These are phyloP conservation scores for Steinernema khuongi DNA, from an alignment of 1,140 invertebrate genomes.

Conservation along the genomic window DNA sequence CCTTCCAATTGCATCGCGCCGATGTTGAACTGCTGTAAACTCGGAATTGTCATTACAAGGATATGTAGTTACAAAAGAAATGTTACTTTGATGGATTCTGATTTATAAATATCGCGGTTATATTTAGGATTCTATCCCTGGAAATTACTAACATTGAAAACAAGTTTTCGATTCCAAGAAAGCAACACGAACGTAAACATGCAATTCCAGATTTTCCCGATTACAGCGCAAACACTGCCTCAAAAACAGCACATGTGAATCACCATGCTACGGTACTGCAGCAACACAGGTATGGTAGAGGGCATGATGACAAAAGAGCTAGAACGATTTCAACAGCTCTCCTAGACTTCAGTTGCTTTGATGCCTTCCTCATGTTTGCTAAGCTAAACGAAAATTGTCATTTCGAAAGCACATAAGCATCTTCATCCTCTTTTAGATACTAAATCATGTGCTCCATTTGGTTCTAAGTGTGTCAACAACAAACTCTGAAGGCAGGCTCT, in stretches of 20 bases:
- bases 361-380: too few relatives aligned
- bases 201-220: constrained; percentile 19
- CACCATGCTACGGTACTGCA: too few relatives aligned
- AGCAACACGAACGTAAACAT: background rate
- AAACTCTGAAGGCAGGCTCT: constrained; percentile 17
- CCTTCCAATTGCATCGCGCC: constrained; percentile 51
- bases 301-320: too few relatives aligned
- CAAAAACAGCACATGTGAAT: background rate
- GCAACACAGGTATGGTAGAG: too few relatives aligned
- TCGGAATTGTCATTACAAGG: constrained; percentile 12
- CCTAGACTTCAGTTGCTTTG: too few relatives aligned
- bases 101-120: background rate
- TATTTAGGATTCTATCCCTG: background rate
- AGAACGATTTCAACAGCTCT: too few relatives aligned
- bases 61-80: background rate
- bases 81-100: background rate
- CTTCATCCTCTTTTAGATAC: too few relatives aligned
- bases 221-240: background rate
- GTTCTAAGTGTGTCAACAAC: constrained; percentile 1
- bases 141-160: constrained; percentile 4
- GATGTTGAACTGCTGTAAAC: constrained; percentile 46
- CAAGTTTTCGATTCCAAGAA: constrained; percentile 2
- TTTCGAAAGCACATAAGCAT: too few relatives aligned
- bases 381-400: too few relatives aligned
- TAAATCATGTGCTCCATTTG: too few relatives aligned